Conservation (phyloP, 2,797 vertebrate species). For the Melanotaenia boesemani region DNA sequence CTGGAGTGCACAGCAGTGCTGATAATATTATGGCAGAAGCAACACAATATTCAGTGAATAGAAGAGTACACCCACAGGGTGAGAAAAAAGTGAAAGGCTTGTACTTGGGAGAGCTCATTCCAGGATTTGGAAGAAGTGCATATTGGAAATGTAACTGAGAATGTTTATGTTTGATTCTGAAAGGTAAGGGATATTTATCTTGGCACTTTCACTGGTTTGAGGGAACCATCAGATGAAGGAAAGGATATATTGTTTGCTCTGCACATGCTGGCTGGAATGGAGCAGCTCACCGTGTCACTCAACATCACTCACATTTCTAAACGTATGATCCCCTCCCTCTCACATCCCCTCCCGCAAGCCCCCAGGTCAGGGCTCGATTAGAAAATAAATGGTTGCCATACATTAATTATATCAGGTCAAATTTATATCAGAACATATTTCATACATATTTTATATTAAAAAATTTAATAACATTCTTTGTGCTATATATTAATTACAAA, state of each 20-base stretch:
- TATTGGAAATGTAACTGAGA: conserved; percentile 7
- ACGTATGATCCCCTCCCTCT: conserved; percentile 34
- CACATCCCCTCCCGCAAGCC: conserved; percentile 46
- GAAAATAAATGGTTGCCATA: conserved; percentile 10
- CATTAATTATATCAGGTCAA: background rate
- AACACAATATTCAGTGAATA: conserved; percentile 48
- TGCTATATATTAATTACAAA: background rate
- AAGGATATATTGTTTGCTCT: conserved; percentile 82
- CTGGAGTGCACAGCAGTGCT: conserved; percentile 64
- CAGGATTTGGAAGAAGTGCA: conserved; percentile 9
- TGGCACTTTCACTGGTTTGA: conserved; percentile 11
- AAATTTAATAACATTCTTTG: background rate
- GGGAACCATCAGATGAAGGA: conserved; percentile 24
- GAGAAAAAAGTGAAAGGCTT: conserved; percentile 7
- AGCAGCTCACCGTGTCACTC: conserved; percentile 72
- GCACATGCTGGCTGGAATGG: conserved; percentile 80
- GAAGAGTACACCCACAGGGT: conserved; percentile 13
- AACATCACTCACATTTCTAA: conserved; percentile 74
- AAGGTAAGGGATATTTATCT: conserved; percentile 28
- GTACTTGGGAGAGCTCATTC: background rate
- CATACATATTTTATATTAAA: background rate
- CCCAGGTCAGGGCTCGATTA: conserved; percentile 73
- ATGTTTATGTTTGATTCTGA: conserved; percentile 7
- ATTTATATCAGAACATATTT: background rate
- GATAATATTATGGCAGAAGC: conserved; percentile 64